Evolutionary conservation across 2,888 invertebrate genomes (phyloP).

Genomic region (Noctua pronuba): DNA sequence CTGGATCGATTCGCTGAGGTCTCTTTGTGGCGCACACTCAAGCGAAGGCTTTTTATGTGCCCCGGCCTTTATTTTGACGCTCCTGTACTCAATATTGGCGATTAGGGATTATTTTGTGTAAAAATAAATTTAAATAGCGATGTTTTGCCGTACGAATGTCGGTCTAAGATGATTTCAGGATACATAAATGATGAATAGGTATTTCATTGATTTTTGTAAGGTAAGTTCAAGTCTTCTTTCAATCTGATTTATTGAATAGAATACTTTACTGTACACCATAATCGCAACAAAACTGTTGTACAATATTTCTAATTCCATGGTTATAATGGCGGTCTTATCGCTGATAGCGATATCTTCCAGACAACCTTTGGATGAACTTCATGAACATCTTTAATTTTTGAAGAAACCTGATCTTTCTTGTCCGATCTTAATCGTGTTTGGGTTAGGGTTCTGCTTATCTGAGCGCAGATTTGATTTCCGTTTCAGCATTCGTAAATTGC

Average conservation of each 20-base stretch:
- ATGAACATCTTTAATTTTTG: background rate
- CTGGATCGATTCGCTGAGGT: slow-evolving; percentile 81
- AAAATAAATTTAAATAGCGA: slow-evolving; percentile 7
- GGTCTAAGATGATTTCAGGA: background rate
- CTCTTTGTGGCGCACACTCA: slow-evolving; percentile 77
- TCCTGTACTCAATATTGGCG: slow-evolving; percentile 47
- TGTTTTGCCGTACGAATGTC: background rate
- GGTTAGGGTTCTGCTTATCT: background rate
- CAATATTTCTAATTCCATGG: background rate
- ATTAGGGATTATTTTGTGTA: slow-evolving; percentile 29
- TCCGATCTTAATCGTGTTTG: background rate
- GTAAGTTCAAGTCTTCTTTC: background rate
- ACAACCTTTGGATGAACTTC: background rate
- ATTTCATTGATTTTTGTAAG: slow-evolving; percentile 13
- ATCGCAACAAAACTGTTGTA: background rate
- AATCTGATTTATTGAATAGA: background rate
- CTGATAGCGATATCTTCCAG: background rate
- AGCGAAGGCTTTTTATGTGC: slow-evolving; percentile 68
- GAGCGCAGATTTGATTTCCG: background rate
- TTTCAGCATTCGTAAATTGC: background rate
- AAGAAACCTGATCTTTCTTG: no score
- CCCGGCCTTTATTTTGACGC: slow-evolving; percentile 63
- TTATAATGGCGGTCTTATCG: background rate
- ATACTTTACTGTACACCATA: background rate
- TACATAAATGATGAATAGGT: background rate